Base-by-base conservation (phyloP, 2,888 invertebrate species). In the Tubulanus polymorphus region DNA sequence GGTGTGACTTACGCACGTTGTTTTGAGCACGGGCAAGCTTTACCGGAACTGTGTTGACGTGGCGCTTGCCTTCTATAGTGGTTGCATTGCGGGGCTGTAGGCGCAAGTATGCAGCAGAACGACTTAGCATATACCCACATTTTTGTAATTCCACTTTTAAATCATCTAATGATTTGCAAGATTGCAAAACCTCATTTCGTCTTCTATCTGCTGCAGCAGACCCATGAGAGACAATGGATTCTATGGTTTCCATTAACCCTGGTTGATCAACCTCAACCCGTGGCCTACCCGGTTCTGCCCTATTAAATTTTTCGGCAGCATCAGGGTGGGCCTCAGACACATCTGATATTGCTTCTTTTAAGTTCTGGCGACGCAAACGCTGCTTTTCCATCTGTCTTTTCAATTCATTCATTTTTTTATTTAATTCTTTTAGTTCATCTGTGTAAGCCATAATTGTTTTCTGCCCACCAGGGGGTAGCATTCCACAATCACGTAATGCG, bases 1-100 rank as follows among this genome's bases (percentile, higher is more conserved):
- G 48, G 58, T 76, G 71, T 28, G 45, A 50, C 37, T 68, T 66
- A 45, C 54, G 57, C 28, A 28, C 41, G 46, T 62, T 52, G 60
- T 53, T 51, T 37, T 53, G 20, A 27, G 54, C 35, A 18, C 37
- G 29, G 10, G 48, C 23, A 23, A 51, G 50, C 37, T 66, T 66
- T 15, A 63, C 62, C 20, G 54, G 50, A 15, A 54, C 54, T n/a
- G 54, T 54, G n/a, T 28, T 23, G 8, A 54, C 49, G 37, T 54
- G 37, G 26, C 28, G 28, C 48, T 54, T 54, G 26, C 50, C 54
- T 32, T 54, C 54, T 1, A 3, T 30, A 8, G 54, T 54, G 35
- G 48, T 54, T 48, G 32, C 28, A 25, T 49, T 25, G 26, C 37
- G 29, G 5, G 54, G 50, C 23, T 48, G 29, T 20, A 54, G 48